Conservation (phyloP, 92 coral and sea anemone species). For the Epizoanthus ramosus region DNA sequence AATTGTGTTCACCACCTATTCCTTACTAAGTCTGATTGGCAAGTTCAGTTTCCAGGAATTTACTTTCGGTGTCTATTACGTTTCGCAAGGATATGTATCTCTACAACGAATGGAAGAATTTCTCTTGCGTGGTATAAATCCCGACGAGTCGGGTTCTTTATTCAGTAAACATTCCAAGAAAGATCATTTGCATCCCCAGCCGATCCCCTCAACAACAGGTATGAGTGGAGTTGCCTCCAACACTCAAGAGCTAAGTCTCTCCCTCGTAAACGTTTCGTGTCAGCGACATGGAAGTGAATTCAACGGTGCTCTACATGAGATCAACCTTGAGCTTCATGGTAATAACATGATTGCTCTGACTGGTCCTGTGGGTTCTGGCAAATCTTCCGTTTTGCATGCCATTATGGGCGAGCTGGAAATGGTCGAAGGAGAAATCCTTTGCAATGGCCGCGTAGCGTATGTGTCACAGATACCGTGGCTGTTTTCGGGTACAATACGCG, state of each 20-base stretch:
- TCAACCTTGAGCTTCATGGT: neutral
- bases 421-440: neutral
- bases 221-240: neutral
- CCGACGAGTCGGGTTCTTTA: neutral
- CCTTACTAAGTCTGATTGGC: neutral
- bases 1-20: conserved; percentile 1
- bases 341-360: neutral
- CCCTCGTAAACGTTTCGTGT: conserved; percentile 12
- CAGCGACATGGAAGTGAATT: conserved; percentile 5
- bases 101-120: conserved; percentile 11
- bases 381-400: conserved; percentile 2
- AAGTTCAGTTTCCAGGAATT: conserved; percentile 11
- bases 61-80: neutral
- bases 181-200: neutral
- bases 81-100: conserved; percentile 1
- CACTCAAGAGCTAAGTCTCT: neutral
- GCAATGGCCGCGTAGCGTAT: too few species aligned
- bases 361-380: too few species aligned
- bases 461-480: conserved; percentile 20
- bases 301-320: conserved; percentile 6
- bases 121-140: neutral
- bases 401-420: conserved; percentile 11
- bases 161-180: neutral
- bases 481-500: conserved; percentile 16
- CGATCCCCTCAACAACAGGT: too few species aligned